phyloP scores from a whole-genome alignment of 2,888 invertebrate genomes.

The Sphinx pinastri region DNA sequence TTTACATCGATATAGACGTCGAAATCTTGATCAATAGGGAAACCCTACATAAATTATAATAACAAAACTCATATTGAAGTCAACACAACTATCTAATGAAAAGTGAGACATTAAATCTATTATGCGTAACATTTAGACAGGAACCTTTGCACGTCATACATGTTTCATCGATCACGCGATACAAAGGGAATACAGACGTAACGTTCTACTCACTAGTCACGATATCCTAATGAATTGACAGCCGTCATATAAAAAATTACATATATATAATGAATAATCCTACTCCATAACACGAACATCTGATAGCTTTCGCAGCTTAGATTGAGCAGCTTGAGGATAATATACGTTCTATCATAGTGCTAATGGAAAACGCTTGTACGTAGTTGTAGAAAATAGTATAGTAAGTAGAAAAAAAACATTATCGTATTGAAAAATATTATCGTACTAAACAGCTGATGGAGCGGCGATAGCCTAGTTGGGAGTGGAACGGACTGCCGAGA shows the following conservation, averaged over 20 bases:
- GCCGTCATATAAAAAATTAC: slow-evolving; percentile 44
- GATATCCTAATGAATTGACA: slow-evolving; percentile 34
- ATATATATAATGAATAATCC: slow-evolving; percentile 37
- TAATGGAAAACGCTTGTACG: too few relatives aligned
- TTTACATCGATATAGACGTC: too few relatives aligned
- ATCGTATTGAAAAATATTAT: too few relatives aligned
- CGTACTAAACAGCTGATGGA: too few relatives aligned
- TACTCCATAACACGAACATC: slow-evolving; percentile 31
- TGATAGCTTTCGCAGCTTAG: neutral
- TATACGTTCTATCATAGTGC: too few relatives aligned
- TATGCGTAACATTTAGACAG: slow-evolving; percentile 3
- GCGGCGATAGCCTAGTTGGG: too few relatives aligned
- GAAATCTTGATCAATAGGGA: too few relatives aligned
- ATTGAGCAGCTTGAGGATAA: too few relatives aligned
- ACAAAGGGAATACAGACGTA: slow-evolving; percentile 18
- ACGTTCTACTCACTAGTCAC: slow-evolving; percentile 19
- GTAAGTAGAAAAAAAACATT: too few relatives aligned
- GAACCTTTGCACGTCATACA: slow-evolving; percentile 1
- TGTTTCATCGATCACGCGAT: slow-evolving; percentile 25
- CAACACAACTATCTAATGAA: neutral
- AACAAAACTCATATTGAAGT: neutral
- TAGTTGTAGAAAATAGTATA: too few relatives aligned
- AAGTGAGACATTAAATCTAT: neutral
- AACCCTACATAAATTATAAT: neutral
- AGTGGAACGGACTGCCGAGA: too few relatives aligned